A percentile compares a stretch with the other conserved stretches of the same genome.
These are phyloP conservation scores for Drosophila mojavensis DNA, from an alignment of 1,140 invertebrate species.

Conservation along the genomic window DNA sequence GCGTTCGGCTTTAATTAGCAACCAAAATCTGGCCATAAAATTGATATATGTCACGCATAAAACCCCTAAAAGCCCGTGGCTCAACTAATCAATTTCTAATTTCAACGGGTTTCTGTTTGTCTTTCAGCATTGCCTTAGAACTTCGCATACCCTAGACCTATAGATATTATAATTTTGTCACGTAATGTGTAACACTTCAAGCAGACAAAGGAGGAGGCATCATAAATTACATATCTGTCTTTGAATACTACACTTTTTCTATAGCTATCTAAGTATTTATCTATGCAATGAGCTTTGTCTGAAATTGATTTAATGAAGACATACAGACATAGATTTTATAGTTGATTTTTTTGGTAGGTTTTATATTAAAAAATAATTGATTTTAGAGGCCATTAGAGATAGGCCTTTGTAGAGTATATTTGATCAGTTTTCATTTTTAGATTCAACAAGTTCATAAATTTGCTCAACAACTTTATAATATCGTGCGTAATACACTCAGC, in stretches of 20 bases:
- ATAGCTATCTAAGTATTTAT: not conserved
- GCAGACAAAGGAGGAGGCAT: not conserved
- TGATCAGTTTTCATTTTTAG: too few species aligned
- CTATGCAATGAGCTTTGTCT: too few species aligned
- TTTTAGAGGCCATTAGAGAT: too few species aligned
- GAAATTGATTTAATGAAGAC: too few species aligned
- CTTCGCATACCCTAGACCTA: not conserved
- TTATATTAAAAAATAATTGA: too few species aligned
- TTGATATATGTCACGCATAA: conserved; percentile 72
- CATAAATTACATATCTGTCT: conserved; percentile 2
- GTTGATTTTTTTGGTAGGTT: too few species aligned
- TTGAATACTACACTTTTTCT: not conserved
- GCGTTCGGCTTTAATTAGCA: conserved; percentile 70
- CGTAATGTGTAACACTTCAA: not conserved
- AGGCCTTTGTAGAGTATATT: too few species aligned
- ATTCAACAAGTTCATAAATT: too few species aligned
- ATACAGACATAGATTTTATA: too few species aligned
- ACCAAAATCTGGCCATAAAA: conserved; percentile 62
- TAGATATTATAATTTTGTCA: not conserved
- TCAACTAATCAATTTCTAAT: conserved; percentile 49
- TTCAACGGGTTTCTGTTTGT: conserved; percentile 52
- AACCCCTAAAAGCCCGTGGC: conserved; percentile 36
- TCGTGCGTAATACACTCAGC: too few species aligned
- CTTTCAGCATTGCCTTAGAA: conserved; percentile 8
- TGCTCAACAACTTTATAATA: too few species aligned